Evolutionary conservation across 2,113 vertebrate species (phyloP).

Genomic region (Meleagris gallopavo): DNA sequence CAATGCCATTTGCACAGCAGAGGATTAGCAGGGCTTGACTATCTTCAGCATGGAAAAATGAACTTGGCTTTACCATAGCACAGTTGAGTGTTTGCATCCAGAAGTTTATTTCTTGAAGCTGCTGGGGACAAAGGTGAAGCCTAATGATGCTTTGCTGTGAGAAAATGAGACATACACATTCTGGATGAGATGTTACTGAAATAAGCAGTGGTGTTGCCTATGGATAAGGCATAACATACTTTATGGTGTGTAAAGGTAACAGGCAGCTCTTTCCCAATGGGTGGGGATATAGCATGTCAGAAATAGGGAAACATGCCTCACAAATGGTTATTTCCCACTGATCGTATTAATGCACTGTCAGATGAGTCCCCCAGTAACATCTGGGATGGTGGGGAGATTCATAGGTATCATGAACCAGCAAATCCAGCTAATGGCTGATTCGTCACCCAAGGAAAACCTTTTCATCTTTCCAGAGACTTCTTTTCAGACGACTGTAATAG

Average conservation of each 20-base stretch:
- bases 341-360: not conserved
- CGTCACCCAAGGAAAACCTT: not conserved
- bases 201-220: not conserved
- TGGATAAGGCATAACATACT: not conserved
- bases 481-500: not conserved
- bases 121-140: not conserved
- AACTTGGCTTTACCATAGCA: not conserved
- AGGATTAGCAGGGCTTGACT: not conserved
- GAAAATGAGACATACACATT: not conserved
- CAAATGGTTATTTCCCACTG: not conserved
- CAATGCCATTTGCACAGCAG: not conserved
- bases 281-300: not conserved
- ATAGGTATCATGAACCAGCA: not conserved
- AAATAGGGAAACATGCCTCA: not conserved
- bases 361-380: not conserved
- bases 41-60: not conserved
- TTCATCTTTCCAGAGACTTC: not conserved
- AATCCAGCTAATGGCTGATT: not conserved
- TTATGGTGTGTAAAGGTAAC: not conserved
- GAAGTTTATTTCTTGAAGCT: not conserved
- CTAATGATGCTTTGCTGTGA: not conserved
- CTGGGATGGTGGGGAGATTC: not conserved
- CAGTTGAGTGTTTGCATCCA: not conserved
- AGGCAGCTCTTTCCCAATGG: not conserved
- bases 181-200: not conserved